Conservation (phyloP, 2,797 vertebrate genomes). For the Parauchenoglanis ngamensis region DNA sequence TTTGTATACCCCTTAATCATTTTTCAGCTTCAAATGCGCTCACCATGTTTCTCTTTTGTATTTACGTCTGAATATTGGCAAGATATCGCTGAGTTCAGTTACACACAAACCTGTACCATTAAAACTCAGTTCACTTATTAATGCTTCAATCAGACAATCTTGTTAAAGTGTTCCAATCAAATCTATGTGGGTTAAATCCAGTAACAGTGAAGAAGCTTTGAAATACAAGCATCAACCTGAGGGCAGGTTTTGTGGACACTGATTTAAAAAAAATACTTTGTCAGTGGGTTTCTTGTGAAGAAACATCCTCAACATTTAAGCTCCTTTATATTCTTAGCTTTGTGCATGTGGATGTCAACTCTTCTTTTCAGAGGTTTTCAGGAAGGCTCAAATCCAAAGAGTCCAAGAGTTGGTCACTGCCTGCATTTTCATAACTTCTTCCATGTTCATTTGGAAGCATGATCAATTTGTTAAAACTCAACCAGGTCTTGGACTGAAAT, state of each 20-base stretch:
- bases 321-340: no score
- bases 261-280: neutral
- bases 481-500: neutral
- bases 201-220: neutral
- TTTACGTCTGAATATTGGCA: conserved; percentile 24
- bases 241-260: neutral
- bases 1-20: conserved; percentile 59
- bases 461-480: neutral
- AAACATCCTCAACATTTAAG: neutral
- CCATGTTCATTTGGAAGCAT: no score
- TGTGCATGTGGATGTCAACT: neutral
- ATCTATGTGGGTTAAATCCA: conserved; percentile 48
- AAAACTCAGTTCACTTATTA: conserved; percentile 61
- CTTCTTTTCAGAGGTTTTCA: neutral
- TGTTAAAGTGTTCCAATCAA: conserved; percentile 61
- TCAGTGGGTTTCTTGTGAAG: neutral
- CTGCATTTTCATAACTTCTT: conserved; percentile 14
- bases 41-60: conserved; percentile 27
- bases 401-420: neutral
- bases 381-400: neutral
- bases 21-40: conserved; percentile 10
- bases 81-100: conserved; percentile 61
- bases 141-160: conserved; percentile 68
- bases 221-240: neutral
- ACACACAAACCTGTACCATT: conserved; percentile 59